phyloP scores from a whole-genome alignment of 2,113 vertebrate species.

The Oryctolagus cuniculus region mOryCun1.1 NC_091453.1:7678501-7679000 shows the following conservation, averaged over 20 bases:
- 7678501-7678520: not conserved
- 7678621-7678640: constrained; percentile 42
- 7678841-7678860: constrained; percentile 39
- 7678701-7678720: constrained; percentile 55
- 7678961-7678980: no score
- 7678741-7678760: constrained; percentile 33
- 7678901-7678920: constrained; percentile 56
- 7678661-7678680: constrained; percentile 28
- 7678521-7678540: constrained; percentile 38
- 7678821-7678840: constrained; percentile 58
- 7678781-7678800: not conserved
- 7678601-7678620: constrained; percentile 42
- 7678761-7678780: constrained; percentile 37
- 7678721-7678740: not conserved
- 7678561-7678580: constrained; percentile 57
- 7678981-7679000: no score
- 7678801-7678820: constrained; percentile 52
- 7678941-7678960: not conserved
- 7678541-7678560: constrained; percentile 51
- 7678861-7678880: constrained; percentile 51
- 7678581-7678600: constrained; percentile 53
- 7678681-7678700: constrained; percentile 49
- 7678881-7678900: constrained; percentile 50
- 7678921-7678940: constrained; percentile 33
- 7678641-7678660: constrained; percentile 48